Conservation (phyloP, 2,797 vertebrate genomes). For the Thamnophis elegans region DNA sequence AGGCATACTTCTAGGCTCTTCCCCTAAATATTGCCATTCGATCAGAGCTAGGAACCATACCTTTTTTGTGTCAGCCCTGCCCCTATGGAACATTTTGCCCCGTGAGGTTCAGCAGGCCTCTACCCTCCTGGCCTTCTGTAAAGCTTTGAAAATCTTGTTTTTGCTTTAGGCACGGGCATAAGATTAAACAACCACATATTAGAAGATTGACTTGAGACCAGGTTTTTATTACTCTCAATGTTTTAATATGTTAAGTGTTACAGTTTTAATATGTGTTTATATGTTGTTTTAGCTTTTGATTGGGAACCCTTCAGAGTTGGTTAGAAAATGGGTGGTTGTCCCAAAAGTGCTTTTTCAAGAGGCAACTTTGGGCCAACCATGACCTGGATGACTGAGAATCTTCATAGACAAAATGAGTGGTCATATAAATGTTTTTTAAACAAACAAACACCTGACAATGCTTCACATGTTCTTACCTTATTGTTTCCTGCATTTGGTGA, state of each 20-base stretch:
- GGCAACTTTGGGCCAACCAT: not conserved
- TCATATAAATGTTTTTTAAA: not conserved
- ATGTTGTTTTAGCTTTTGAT: not conserved
- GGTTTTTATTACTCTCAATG: not conserved
- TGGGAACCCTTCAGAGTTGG: not conserved
- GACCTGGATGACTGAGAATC: not conserved
- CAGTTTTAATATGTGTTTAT: not conserved
- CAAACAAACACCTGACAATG: not conserved
- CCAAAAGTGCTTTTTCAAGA: not conserved
- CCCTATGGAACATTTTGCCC: not conserved
- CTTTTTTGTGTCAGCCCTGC: not conserved
- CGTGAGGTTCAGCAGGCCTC: not conserved
- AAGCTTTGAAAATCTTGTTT: not conserved
- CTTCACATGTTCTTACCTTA: not conserved
- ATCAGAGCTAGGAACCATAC: not conserved
- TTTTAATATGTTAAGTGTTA: not conserved
- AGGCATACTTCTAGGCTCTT: not conserved
- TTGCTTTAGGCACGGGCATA: not conserved
- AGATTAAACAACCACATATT: not conserved
- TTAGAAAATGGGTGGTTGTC: not conserved
- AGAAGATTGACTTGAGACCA: not conserved
- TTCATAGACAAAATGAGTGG: not conserved
- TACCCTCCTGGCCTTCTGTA: not conserved
- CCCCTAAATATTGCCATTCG: not conserved
- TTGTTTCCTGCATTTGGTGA: not conserved